Base-by-base conservation (phyloP, 2,113 vertebrate species). In the Machaerirhynchus nigripectus region DNA sequence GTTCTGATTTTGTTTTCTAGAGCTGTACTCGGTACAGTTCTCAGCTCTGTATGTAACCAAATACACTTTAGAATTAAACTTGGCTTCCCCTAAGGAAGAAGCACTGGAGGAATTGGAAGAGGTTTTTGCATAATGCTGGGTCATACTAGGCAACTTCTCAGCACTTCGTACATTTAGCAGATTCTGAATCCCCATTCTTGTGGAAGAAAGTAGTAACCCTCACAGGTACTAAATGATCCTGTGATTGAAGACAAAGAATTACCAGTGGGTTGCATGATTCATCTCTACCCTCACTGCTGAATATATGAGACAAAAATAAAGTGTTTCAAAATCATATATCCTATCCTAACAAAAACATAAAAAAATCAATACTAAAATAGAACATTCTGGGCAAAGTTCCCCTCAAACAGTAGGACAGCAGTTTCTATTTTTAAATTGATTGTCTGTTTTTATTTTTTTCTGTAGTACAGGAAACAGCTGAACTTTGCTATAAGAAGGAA, bases 371-470 rank as follows among this genome's bases (percentile, higher is more conserved):
- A 67, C 21, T 39, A 46, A 95, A 86, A 88, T 57, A 75, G 64
- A 59, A 75, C 26, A 40, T 89, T 93, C 64, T 49, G 30, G 33
- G 65, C 33, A 84, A 90, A 82, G 52, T 87, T 81, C 24, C 50
- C n/a, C 42, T 35, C 19, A 65, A 95, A 88, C 37, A 46, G 19
- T 75, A 90, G 42, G 24, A 55, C 13, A 65, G 50, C 28, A 76
- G 19, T 80, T 90, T 95, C 79, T 92, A 52, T 84, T 91, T 93
- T 89, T 60, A 89, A 94, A 76, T 26, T 57, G 22, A 75, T 84
- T 57, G 15, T 37, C 16, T 74, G 44, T 1, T 84, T 89, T 57
- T 39, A 30, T 24, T 57, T 83, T 70, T 76, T 77, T 37, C 24
- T 65, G 16, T 46, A 59, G 6, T 37, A 33, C 23, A 63, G 28